Base-by-base conservation (phyloP, 2,888 invertebrate species). In the Microplitis deprimator region DNA sequence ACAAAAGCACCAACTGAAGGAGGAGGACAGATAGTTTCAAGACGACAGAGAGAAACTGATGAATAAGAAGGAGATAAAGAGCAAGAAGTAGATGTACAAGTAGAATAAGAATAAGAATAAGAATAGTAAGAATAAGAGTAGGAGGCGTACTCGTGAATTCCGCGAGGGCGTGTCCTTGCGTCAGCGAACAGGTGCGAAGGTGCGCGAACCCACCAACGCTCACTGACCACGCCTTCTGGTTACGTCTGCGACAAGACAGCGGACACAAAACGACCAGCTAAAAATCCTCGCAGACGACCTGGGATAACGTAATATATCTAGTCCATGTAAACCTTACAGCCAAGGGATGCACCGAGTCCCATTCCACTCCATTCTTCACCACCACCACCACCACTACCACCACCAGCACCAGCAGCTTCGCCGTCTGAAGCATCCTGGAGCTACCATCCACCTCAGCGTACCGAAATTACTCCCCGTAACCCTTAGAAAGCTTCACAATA, bases 141-240 rank as follows among this genome's bases (percentile, higher is more conserved):
- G 77, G 65, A 85, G 88, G 88, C 88, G 88, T 50, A 87, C 86
- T 78, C 87, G 79, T 83, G 82, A 81, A 82, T 84, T 82, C 83
- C 83, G 81, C 84, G 88, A 87, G 89, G 82, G 89, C 89, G 89
- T 89, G 89, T 88, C 89, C 86, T 86, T 85, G 82, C 79, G 84
- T 88, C 84, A 85, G 77, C 86, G 86, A 71, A 85, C 89, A 88
- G 89, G 89, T 89, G 89, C 86, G 85, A 88, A 89, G 88, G 89
- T 89, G 88, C 88, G 88, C 88, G 86, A 84, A 84, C 50, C 50
- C 50, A 50, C 50, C 50, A 68, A 85, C 85, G 83, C 83, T 41
- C 84, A 85, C 75, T 81, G 88, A 82, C 89, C 88, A 87, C 89
- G 88, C 89, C 89, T 89, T 88, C 87, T 80, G 78, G 79, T 73